phyloP scores from a whole-genome alignment of 2,888 invertebrate species.

The Drosophila acutilabella region DNA sequence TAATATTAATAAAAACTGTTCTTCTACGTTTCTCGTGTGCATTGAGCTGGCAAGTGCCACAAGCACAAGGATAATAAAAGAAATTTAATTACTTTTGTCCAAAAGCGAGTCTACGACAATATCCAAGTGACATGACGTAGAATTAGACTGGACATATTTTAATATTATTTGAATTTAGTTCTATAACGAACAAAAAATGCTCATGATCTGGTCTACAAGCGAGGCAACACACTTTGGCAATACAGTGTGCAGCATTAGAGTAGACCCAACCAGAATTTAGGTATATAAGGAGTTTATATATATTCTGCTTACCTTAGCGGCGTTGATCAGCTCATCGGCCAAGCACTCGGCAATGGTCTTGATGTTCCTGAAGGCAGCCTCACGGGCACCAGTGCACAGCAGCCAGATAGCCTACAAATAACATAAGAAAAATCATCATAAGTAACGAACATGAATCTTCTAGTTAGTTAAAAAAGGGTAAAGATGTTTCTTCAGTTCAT shows the following conservation, averaged over 20 bases:
- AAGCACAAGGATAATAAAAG: conserved; percentile 83
- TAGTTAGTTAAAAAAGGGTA: not conserved
- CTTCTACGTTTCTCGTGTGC: conserved; percentile 83
- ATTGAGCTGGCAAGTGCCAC: conserved; percentile 49
- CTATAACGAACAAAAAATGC: conserved; percentile 2
- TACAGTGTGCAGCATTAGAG: conserved; percentile 55
- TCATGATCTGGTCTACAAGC: conserved; percentile 64
- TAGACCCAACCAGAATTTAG: conserved; percentile 28
- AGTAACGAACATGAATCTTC: not conserved
- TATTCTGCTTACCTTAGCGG: conserved; percentile 91
- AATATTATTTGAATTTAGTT: not conserved
- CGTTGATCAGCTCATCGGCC: conserved; percentile 99
- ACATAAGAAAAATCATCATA: conserved; percentile 23
- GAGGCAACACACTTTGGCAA: conserved; percentile 50
- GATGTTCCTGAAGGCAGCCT: conserved; percentile 99
- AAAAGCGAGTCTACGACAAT: conserved; percentile 80
- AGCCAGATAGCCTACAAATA: conserved; percentile 95
- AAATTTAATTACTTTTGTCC: conserved; percentile 72
- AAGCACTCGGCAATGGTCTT: conserved; percentile 99
- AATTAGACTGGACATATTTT: conserved; percentile 40
- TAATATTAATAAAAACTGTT: conserved; percentile 47
- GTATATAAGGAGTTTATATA: not conserved
- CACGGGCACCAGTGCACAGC: conserved; percentile 98
- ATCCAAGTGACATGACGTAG: conserved; percentile 62
- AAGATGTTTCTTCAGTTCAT: conserved; percentile 79